A percentile compares a stretch with the other conserved stretches of the same genome.
These are phyloP conservation scores for Sebastes ruberrimus DNA, from an alignment of 2,797 vertebrate species.

Conservation along the genomic window DNA sequence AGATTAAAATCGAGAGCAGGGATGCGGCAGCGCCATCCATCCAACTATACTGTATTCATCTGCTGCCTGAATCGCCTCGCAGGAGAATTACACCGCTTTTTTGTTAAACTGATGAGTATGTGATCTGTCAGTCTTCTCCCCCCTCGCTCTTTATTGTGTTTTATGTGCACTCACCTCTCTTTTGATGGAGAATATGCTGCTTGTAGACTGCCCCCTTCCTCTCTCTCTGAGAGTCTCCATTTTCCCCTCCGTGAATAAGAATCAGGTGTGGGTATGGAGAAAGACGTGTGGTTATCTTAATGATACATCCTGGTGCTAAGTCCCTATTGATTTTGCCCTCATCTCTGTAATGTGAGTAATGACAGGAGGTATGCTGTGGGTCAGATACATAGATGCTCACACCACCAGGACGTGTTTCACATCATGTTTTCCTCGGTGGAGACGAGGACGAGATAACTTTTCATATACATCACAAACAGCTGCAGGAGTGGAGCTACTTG, in stretches of 20 bases:
- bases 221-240: background rate
- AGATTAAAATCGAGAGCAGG: slow-evolving; percentile 68
- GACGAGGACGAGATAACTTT: background rate
- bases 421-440: background rate
- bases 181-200: slow-evolving; percentile 13
- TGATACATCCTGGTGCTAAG: slow-evolving; percentile 46
- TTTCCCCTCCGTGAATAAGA: slow-evolving; percentile 42
- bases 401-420: slow-evolving; percentile 9
- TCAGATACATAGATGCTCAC: slow-evolving; percentile 30
- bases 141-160: slow-evolving; percentile 1
- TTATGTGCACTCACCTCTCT: slow-evolving; percentile 15
- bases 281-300: slow-evolving; percentile 53
- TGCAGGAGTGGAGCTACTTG: background rate
- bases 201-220: background rate
- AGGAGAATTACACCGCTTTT: slow-evolving; percentile 19
- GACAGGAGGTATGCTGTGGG: slow-evolving; percentile 36
- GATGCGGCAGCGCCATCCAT: slow-evolving; percentile 48
- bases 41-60: slow-evolving; percentile 26
- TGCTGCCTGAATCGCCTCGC: slow-evolving; percentile 9
- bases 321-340: slow-evolving; percentile 60
- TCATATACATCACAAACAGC: slow-evolving; percentile 20
- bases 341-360: slow-evolving; percentile 59
- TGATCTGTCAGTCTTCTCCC: slow-evolving; percentile 31
- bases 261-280: slow-evolving; percentile 32
- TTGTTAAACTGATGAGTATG: slow-evolving; percentile 32